Conservation (phyloP, 2,888 invertebrate genomes). For the Lasius platythorax region DNA sequence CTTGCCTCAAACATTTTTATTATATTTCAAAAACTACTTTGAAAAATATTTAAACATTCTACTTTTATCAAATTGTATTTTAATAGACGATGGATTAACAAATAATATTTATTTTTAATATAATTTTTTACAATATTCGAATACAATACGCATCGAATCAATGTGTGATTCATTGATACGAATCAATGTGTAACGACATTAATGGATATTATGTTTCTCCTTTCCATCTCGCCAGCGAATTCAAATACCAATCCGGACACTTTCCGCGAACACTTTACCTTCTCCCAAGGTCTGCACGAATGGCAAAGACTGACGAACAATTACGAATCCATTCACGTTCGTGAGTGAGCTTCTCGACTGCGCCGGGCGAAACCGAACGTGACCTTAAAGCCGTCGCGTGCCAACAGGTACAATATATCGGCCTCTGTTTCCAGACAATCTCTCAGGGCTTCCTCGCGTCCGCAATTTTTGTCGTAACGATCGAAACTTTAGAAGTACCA, state of each 20-base stretch:
- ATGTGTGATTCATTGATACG: neutral
- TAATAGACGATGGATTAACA: neutral
- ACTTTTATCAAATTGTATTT: neutral
- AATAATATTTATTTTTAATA: neutral
- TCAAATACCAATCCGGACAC: neutral
- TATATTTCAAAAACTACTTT: neutral
- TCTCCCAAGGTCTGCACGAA: slow-evolving; percentile 39
- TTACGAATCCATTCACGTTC: slow-evolving; percentile 51
- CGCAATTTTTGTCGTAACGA: slow-evolving; percentile 19
- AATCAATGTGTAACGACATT: neutral
- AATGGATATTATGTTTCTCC: neutral
- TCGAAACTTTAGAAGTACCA: slow-evolving; percentile 40
- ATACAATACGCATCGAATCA: neutral
- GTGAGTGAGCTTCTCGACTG: slow-evolving; percentile 35
- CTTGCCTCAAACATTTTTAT: neutral
- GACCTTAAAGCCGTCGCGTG: slow-evolving; percentile 66
- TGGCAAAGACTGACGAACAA: slow-evolving; percentile 23
- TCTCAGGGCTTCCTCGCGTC: slow-evolving; percentile 33
- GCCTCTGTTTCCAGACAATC: slow-evolving; percentile 6
- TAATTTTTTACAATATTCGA: neutral
- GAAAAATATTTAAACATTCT: neutral
- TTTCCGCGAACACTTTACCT: neutral
- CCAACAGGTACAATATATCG: slow-evolving; percentile 53
- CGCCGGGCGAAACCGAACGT: slow-evolving; percentile 54
- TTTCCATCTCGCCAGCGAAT: neutral